Evolutionary conservation across 1,140 invertebrate genomes (phyloP).

Genomic region (Amyelois transitella): DNA sequence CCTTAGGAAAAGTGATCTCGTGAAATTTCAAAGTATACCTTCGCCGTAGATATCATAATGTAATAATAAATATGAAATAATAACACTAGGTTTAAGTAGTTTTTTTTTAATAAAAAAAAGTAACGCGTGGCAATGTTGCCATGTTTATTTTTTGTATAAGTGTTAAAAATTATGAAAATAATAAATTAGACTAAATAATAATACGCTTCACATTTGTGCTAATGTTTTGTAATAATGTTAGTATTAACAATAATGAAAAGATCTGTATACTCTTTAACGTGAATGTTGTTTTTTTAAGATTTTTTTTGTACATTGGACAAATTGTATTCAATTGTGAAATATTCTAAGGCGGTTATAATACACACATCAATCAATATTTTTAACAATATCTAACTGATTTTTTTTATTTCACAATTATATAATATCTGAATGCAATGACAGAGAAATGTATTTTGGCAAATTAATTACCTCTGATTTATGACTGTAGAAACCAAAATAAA

Average conservation of each 20-base stretch:
- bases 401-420: no score
- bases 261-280: slow-evolving; percentile 4
- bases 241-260: slow-evolving; percentile 3
- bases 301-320: slow-evolving; percentile 12
- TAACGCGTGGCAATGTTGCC: no score
- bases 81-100: background rate
- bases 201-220: background rate
- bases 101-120: background rate
- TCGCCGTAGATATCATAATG: no score
- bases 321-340: no score
- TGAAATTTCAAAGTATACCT: background rate
- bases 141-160: background rate
- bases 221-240: background rate
- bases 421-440: no score
- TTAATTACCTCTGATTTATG: no score
- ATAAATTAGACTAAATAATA: background rate
- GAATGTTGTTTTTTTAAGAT: slow-evolving; percentile 1
- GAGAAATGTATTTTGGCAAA: no score
- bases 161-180: background rate
- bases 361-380: no score
- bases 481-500: no score
- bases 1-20: background rate
- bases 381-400: no score
- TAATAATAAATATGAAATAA: background rate
- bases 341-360: no score